phyloP scores from a whole-genome alignment of 2,888 invertebrate genomes.

The Caenorhabditis becei region DNA sequence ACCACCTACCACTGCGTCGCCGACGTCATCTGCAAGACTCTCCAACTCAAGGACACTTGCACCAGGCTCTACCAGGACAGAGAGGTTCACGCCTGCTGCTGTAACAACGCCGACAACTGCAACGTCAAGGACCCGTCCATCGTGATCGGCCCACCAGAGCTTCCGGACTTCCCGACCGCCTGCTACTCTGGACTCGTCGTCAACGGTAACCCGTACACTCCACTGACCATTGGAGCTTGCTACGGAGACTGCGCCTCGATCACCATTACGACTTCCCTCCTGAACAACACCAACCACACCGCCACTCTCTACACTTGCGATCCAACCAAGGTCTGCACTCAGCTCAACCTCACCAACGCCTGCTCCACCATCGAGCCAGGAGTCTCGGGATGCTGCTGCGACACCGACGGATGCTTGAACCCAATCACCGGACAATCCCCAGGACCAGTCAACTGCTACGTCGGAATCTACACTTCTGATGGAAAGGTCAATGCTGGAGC shows the following conservation, averaged over 20 bases:
- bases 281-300: conserved; percentile 24
- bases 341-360: conserved; percentile 56
- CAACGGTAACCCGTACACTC: conserved; percentile 38
- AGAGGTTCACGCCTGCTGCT: conserved; percentile 65
- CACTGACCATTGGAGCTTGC: conserved; percentile 55
- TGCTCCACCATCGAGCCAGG: conserved; percentile 63
- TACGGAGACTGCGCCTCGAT: conserved; percentile 68
- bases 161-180: conserved; percentile 59
- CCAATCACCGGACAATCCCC: conserved; percentile 49
- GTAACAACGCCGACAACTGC: conserved; percentile 67
- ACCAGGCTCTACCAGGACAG: conserved; percentile 36
- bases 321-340: conserved; percentile 64
- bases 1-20: conserved; percentile 65
- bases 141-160: conserved; percentile 45
- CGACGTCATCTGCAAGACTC: conserved; percentile 58
- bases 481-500: conserved; percentile 54
- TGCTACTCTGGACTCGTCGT: conserved; percentile 59
- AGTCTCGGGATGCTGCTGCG: conserved; percentile 69
- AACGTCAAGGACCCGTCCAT: conserved; percentile 56
- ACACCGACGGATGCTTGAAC: conserved; percentile 61
- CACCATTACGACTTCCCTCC: conserved; percentile 40
- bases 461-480: conserved; percentile 63
- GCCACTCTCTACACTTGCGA: conserved; percentile 67
- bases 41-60: conserved; percentile 57
- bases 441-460: conserved; percentile 62